Conservation (phyloP, 2,888 invertebrate genomes). For the Xylota segnis region DNA sequence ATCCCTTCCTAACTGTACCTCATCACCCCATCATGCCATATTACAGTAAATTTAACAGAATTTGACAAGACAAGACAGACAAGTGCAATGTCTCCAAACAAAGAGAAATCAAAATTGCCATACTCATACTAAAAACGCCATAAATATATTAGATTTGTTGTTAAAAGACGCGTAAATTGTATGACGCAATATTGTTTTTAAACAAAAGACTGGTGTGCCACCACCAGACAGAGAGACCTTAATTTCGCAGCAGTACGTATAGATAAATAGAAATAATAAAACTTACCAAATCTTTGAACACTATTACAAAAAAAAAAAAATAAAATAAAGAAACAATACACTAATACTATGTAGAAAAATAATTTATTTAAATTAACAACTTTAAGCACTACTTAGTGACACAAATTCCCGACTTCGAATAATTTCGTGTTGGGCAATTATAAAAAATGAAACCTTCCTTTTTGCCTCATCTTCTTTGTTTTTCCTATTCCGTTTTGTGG, state of each 20-base stretch:
- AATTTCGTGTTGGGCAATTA: neutral
- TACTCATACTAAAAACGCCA: neutral
- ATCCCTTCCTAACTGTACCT: neutral
- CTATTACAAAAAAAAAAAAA: neutral
- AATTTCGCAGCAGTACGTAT: neutral
- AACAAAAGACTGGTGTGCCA: conserved; percentile 34
- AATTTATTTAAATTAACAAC: neutral
- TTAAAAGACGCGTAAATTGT: conserved; percentile 17
- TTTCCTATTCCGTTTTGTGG: conserved; percentile 30
- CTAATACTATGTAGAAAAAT: conserved; percentile 12
- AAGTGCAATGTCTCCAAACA: neutral
- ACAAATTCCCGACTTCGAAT: conserved; percentile 37
- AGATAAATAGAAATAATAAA: too few relatives aligned
- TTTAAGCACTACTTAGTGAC: conserved; percentile 22
- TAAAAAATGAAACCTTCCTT: conserved; percentile 47
- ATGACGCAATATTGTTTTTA: conserved; percentile 65
- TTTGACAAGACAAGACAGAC: neutral
- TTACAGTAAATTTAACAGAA: neutral
- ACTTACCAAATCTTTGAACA: conserved; percentile 38
- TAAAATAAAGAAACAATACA: conserved; percentile 1
- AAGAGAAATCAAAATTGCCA: conserved; percentile 6
- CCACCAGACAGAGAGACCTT: conserved; percentile 11
- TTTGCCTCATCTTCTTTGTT: conserved; percentile 35
- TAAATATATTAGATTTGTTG: neutral
- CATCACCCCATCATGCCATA: neutral